phyloP scores from a whole-genome alignment of 2,888 invertebrate genomes.

The Euplagia quadripunctaria region DNA sequence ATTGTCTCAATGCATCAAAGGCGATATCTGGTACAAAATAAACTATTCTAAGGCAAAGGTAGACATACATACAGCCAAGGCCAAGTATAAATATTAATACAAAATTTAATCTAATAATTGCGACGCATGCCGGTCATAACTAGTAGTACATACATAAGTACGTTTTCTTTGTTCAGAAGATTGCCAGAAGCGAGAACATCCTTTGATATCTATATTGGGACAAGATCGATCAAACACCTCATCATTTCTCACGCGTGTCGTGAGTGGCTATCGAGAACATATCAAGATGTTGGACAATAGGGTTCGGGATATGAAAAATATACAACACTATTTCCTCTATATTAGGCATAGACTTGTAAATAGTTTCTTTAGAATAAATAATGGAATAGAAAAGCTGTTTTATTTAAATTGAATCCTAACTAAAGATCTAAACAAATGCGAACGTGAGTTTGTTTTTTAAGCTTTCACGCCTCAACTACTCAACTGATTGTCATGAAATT shows the following conservation, averaged over 20 bases:
- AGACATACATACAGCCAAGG: no score
- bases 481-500: no score
- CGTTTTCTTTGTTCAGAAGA: background rate
- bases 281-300: slow-evolving; percentile 13
- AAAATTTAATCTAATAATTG: background rate
- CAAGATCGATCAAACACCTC: slow-evolving; percentile 11
- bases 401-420: background rate
- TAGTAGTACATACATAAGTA: background rate
- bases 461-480: no score
- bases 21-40: no score
- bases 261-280: background rate
- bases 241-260: slow-evolving; percentile 15
- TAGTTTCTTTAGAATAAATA: background rate
- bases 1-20: no score
- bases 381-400: background rate
- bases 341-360: background rate
- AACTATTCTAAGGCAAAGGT: no score
- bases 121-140: background rate
- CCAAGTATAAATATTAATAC: no score
- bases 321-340: slow-evolving; percentile 2
- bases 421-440: no score
- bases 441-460: no score
- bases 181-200: background rate
- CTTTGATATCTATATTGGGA: background rate
- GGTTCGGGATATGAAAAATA: slow-evolving; percentile 5